phyloP scores from a whole-genome alignment of 2,797 vertebrate species.

The Pantherophis alleghaniensis region DNA sequence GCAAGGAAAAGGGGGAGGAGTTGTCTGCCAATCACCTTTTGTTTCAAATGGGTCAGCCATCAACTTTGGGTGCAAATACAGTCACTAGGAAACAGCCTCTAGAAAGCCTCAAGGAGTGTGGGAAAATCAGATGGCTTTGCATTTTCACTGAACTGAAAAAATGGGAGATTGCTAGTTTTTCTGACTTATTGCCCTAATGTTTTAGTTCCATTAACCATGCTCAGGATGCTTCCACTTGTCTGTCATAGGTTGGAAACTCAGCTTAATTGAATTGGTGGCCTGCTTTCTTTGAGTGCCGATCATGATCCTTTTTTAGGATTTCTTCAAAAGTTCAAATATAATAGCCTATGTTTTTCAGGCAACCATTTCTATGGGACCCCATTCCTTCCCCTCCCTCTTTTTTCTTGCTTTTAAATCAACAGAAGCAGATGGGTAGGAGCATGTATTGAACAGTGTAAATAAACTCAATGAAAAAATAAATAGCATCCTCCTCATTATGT shows the following conservation, averaged over 20 bases:
- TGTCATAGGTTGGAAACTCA: neutral
- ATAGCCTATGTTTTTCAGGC: neutral
- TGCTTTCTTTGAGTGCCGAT: neutral
- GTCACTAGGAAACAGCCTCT: constrained; percentile 54
- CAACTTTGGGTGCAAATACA: constrained; percentile 13
- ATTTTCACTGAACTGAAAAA: constrained; percentile 46
- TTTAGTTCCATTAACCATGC: neutral
- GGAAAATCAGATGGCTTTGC: constrained; percentile 52
- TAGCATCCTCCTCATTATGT: neutral
- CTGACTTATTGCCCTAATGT: neutral
- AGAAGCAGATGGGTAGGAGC: neutral
- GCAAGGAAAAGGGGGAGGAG: neutral
- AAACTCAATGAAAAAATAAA: neutral
- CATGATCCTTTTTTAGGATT: neutral
- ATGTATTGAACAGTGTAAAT: neutral
- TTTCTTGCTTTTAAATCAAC: neutral
- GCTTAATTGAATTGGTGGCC: neutral
- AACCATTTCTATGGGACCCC: fast-evolving
- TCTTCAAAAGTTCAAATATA: neutral
- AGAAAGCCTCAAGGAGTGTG: constrained; percentile 50
- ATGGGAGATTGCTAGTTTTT: constrained; percentile 24
- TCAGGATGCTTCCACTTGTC: neutral
- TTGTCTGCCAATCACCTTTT: constrained; percentile 37
- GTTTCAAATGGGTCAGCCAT: constrained; percentile 34
- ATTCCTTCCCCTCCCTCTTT: neutral